Conservation (phyloP, 2,888 invertebrate species). For the Thereva unica region DNA sequence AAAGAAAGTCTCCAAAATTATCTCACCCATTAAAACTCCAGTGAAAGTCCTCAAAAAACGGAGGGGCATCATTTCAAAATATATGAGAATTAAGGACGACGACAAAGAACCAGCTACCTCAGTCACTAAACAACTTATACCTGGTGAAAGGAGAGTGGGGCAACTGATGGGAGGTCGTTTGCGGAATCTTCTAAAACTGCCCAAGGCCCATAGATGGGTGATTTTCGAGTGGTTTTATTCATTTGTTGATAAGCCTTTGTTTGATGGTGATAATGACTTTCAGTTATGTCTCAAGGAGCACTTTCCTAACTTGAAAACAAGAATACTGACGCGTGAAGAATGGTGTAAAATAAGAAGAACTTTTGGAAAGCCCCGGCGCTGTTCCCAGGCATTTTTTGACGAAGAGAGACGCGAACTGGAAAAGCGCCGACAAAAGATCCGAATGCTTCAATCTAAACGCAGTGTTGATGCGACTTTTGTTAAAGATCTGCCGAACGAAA, state of each 20-base stretch:
- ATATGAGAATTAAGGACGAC: conserved; percentile 54
- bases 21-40: conserved; percentile 62
- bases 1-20: conserved; percentile 57
- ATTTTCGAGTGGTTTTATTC: conserved; percentile 99
- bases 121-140: conserved; percentile 49
- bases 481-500: conserved; percentile 91
- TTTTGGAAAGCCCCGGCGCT: conserved; percentile 97
- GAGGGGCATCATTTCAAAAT: conserved; percentile 55
- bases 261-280: conserved; percentile 96
- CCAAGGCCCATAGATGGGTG: conserved; percentile 99
- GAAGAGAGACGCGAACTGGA: conserved; percentile 93
- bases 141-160: conserved; percentile 82
- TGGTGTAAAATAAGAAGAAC: conserved; percentile 94
- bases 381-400: conserved; percentile 91
- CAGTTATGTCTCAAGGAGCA: conserved; percentile 90
- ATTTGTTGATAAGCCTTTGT: conserved; percentile 92
- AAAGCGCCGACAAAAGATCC: conserved; percentile 86
- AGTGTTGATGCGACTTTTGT: conserved; percentile 74
- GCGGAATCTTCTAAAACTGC: conserved; percentile 91
- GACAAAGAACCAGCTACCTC: conserved; percentile 38
- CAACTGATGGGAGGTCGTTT: conserved; percentile 87
- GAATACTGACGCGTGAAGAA: conserved; percentile 82
- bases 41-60: conserved; percentile 59
- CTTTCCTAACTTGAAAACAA: conserved; percentile 88
- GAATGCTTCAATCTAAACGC: conserved; percentile 91